Evolutionary conservation across 2,113 vertebrate genomes (phyloP), one percentile per base, ranked within the genome.

Genomic region (Prionailurus viverrinus): DNA sequence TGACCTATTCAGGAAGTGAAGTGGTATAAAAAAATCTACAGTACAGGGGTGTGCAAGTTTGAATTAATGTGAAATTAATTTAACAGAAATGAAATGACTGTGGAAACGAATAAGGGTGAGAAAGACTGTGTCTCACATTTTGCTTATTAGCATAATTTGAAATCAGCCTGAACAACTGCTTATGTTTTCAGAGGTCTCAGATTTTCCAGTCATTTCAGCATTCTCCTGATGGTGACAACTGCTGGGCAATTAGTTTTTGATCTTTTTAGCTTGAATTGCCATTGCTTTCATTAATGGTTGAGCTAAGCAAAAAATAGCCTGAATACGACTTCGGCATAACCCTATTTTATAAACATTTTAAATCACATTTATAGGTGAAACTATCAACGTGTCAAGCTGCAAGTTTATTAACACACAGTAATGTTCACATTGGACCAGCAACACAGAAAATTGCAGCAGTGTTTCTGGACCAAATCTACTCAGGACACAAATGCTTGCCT

Each of bases 341-440:
- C 48, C 3, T 95, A 36, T 81, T 91, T 89, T 65, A 91, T 76
- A 94, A 94, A 93, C 71, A 93, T 83, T 92, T 89, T 90, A 93
- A 97, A 87, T 96, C 78, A 79, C 45, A 53, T 71, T 95, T 96
- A 89, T 53, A 69, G 86, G 65, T 61, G 23, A 82, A 55, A 48
- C 86, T 48, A 51, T 89, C 33, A 19, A 14, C 2, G 2, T 63
- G 55, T 81, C 79, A 87, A 39, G 79, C n/a, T 79, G n/a, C 53
- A 95, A 91, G 87, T 91, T 96, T 97, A 97, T 95, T 74, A 97
- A 27, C 23, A 45, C 16, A 12, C 7, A 66, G 68, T 80, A 94
- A 91, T 69, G 31, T 29, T 68, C 82, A 89, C 36, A 33, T 65
- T 79, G 71, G 88, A 74, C 45, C 21, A 69, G 27, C 14, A 73